Evolutionary conservation across 2,888 invertebrate genomes (phyloP).

Genomic region (Catotricha subobsoleta): DNA sequence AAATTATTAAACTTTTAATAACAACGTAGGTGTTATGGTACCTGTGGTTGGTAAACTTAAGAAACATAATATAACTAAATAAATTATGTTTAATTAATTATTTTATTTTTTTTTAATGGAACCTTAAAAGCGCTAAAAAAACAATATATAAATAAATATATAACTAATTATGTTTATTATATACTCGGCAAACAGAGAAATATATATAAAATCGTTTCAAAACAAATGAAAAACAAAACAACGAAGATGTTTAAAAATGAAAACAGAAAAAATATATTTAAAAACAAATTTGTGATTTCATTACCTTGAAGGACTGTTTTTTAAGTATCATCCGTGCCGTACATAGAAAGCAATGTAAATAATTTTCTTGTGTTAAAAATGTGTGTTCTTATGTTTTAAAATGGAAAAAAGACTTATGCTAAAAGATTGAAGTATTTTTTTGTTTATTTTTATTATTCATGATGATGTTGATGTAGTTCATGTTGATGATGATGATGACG

Average conservation of each 20-base stretch:
- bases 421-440: background rate
- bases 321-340: constrained; percentile 7
- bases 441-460: background rate
- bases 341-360: constrained; percentile 9
- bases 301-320: constrained; percentile 22
- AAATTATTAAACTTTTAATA: too few relatives aligned
- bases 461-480: background rate
- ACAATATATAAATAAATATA: too few relatives aligned
- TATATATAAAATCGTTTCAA: background rate
- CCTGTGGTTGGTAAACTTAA: too few relatives aligned
- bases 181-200: background rate
- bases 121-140: too few relatives aligned
- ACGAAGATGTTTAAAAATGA: background rate
- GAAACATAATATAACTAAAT: too few relatives aligned
- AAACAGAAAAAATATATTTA: background rate
- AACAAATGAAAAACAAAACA: background rate
- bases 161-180: too few relatives aligned
- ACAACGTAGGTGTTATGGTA: too few relatives aligned
- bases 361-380: constrained; percentile 7
- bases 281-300: constrained; percentile 9
- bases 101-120: too few relatives aligned
- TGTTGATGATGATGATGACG: background rate
- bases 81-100: too few relatives aligned
- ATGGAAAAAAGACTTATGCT: background rate
- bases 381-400: background rate